Evolutionary conservation across 1,140 invertebrate species (phyloP).

Genomic region (Aricia agestis): DNA sequence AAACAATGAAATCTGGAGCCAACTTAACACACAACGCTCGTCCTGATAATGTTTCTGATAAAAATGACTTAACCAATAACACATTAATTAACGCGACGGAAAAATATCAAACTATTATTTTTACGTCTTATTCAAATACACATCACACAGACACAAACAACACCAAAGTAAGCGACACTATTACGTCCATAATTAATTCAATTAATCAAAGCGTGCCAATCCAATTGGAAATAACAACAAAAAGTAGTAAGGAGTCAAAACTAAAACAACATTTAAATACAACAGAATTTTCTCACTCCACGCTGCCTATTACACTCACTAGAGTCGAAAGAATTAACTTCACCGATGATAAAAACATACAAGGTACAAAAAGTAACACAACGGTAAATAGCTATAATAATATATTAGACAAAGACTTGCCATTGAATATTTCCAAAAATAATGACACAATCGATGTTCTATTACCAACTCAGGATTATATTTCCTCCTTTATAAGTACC

Average conservation of each 20-base stretch:
- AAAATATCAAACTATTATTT: too few relatives aligned
- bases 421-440: neutral
- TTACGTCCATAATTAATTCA: neutral
- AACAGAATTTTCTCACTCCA: neutral
- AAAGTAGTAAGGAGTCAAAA: neutral
- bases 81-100: neutral
- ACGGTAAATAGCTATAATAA: neutral
- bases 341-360: neutral
- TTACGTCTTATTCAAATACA: too few relatives aligned
- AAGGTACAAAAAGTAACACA: neutral
- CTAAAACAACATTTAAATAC: neutral
- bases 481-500: neutral
- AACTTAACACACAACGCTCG: too few relatives aligned
- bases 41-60: neutral
- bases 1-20: too few relatives aligned
- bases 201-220: neutral
- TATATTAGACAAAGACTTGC: neutral
- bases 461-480: too few relatives aligned
- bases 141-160: neutral
- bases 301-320: neutral
- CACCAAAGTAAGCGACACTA: neutral
- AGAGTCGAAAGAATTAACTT: neutral
- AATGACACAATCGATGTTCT: neutral
- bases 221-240: neutral
- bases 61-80: neutral